Evolutionary conservation across 2,888 invertebrate species (phyloP), one percentile per base, ranked within the genome.

Genomic region (Drosophila pseudotalamancana): DNA sequence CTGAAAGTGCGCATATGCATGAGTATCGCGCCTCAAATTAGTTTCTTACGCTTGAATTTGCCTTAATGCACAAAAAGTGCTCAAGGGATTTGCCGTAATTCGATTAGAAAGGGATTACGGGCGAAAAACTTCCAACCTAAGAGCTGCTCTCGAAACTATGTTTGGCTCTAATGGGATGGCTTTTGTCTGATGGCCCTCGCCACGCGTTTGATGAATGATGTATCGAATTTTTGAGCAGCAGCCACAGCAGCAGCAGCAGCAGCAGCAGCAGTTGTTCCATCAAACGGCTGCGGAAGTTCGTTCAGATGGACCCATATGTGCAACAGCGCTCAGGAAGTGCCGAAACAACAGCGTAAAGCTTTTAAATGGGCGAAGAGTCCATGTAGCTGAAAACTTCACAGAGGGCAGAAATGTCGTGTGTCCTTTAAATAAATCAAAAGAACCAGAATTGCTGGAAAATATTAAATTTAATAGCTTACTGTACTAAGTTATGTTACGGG

Each of bases 41-140:
- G 83, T 85, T 83, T 83, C 83, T 83, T 83, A 85, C 86, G 83
- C 86, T 77, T 83, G 81, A 77, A 70, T 83, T 83, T 77, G 72
- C 63, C 79, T 75, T 74, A 71, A 75, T 75, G 55, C 75, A 75
- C 64, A 77, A 64, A 72, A 71, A 81, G 79, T 66, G 69, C 86
- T 73, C 83, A 63, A 53, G 85, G 83, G 79, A 83, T 76, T 81
- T 72, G 53, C 64, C 53, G 69, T 87, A 87, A 87, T 87, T 87
- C 86, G 84, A 87, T 87, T 87, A 87, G 77, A 87, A 83, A 69
- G 85, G 84, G 86, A 81, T 87, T 84, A 80, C 80, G 59, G 69
- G 32, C 54, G 61, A 60, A 66, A 72, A 72, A 72, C 68, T 73
- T 78, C 27, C 39, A 68, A 48, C 63, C 27, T 23, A 57, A 67